phyloP scores from a whole-genome alignment of 2,797 vertebrate genomes.

The Acanthornis magna region DNA sequence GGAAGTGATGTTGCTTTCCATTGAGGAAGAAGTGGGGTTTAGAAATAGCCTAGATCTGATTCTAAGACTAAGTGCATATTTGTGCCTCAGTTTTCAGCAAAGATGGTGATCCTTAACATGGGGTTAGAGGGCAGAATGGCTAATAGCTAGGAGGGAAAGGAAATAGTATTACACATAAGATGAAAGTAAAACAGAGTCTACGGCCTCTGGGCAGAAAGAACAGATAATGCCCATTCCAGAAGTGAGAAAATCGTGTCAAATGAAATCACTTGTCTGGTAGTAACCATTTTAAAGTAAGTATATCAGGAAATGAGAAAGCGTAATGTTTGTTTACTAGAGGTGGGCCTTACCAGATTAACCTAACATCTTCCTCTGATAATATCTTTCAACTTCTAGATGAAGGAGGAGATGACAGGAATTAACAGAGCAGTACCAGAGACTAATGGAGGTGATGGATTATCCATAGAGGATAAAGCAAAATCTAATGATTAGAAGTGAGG shows the following conservation, averaged over 20 bases:
- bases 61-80: background rate
- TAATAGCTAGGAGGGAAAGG: background rate
- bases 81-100: background rate
- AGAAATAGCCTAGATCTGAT: background rate
- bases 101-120: background rate
- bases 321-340: background rate
- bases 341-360: background rate
- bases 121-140: background rate
- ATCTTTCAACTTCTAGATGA: background rate
- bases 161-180: background rate
- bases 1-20: background rate
- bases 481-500: background rate
- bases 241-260: background rate
- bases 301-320: background rate
- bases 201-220: background rate
- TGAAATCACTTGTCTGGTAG: background rate
- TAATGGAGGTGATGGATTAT: background rate
- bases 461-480: background rate
- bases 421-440: background rate
- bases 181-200: background rate
- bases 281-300: background rate
- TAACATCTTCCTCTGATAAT: background rate
- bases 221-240: background rate
- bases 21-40: background rate
- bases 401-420: background rate